Evolutionary conservation across 2,113 vertebrate genomes (phyloP).

Genomic region (Monarcha castaneiventris): DNA sequence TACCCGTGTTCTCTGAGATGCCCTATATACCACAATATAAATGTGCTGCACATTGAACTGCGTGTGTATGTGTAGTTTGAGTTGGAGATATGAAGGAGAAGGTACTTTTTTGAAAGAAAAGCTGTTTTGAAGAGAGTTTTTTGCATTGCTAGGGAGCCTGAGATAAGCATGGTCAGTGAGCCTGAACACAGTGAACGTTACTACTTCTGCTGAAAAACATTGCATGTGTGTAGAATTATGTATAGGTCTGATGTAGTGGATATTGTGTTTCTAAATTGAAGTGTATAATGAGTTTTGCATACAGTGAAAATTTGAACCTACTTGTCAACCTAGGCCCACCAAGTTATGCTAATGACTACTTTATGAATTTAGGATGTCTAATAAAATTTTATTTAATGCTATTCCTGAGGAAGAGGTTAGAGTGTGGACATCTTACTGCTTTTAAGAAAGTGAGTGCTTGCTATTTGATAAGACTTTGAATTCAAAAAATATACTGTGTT

Average conservation of each 20-base stretch:
- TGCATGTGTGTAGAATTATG: not conserved
- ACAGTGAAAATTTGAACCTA: not conserved
- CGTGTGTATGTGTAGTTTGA: not conserved
- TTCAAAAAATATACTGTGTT: not conserved
- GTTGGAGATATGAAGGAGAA: not conserved
- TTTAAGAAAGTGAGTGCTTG: not conserved
- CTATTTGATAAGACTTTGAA: not conserved
- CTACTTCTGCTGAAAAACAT: not conserved
- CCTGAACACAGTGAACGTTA: not conserved
- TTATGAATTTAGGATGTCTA: not conserved
- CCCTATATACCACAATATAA: not conserved
- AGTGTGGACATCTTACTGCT: not conserved
- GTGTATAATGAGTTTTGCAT: not conserved
- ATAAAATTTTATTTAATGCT: not conserved
- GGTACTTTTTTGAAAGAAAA: not conserved
- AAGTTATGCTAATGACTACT: not conserved
- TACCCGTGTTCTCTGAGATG: not conserved
- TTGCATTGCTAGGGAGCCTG: not conserved
- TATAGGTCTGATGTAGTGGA: not conserved
- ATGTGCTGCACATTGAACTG: accelerated
- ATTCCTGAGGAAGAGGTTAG: not conserved
- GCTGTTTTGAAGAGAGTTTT: not conserved
- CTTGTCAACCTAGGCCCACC: not conserved
- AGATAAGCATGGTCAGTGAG: not conserved
- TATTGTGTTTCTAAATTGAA: not conserved